phyloP scores from a whole-genome alignment of 2,888 invertebrate species.

The Xestia c-nigrum region DNA sequence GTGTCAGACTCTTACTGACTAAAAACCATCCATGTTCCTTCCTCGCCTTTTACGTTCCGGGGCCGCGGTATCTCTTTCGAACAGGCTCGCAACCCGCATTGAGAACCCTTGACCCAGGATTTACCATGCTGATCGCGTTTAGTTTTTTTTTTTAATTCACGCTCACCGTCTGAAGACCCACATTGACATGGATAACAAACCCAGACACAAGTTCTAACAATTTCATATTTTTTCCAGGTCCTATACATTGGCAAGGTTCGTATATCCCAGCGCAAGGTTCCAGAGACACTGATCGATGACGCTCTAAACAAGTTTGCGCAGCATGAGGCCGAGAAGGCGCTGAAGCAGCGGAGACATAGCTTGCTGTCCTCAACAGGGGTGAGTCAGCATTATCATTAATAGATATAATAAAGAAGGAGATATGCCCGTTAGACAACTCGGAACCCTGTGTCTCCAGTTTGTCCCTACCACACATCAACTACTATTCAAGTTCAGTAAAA shows the following conservation, averaged over 20 bases:
- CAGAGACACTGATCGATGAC: constrained; percentile 97
- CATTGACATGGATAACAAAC: neutral
- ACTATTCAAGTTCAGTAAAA: too few relatives aligned
- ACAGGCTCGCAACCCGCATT: too few relatives aligned
- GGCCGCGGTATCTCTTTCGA: too few relatives aligned
- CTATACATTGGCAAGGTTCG: constrained; percentile 97
- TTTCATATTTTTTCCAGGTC: constrained; percentile 89
- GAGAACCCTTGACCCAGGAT: too few relatives aligned
- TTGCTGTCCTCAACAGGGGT: constrained; percentile 85
- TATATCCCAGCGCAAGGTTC: constrained; percentile 96
- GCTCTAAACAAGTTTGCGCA: constrained; percentile 95
- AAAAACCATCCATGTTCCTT: too few relatives aligned
- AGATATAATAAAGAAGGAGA: too few relatives aligned
- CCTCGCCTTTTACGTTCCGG: too few relatives aligned
- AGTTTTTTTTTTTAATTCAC: neutral
- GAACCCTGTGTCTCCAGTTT: too few relatives aligned
- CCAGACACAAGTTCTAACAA: neutral
- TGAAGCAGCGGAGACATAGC: constrained; percentile 82
- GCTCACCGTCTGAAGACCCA: neutral
- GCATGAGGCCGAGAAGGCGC: constrained; percentile 93
- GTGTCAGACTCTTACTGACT: too few relatives aligned
- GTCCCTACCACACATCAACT: too few relatives aligned
- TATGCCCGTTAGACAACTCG: too few relatives aligned
- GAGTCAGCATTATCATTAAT: constrained; percentile 52
- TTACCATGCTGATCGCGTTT: neutral